Evolutionary conservation across 2,797 vertebrate species (phyloP), one percentile per base, ranked within the genome.

Genomic region (Sebastes hubbsi): DNA sequence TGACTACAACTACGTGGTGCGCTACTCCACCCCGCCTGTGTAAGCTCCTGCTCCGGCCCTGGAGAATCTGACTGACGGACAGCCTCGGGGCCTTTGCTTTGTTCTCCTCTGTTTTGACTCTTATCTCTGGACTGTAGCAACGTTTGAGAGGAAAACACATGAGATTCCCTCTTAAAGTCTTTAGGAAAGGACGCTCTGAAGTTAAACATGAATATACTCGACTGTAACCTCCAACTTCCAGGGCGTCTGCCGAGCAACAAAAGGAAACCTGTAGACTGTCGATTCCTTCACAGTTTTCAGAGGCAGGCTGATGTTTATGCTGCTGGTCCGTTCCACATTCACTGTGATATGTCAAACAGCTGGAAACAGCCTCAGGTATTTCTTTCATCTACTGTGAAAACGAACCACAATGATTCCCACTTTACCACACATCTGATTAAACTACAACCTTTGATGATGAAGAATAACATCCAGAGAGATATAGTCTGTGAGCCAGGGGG

Each of bases 1-100:
- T 0, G 97, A 99, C 92, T 98, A 98, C 94, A 97, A 98, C 92
- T 96, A 96, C 0, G 97, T 99, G 85, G 90, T 98, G 82, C 97
- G 97, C 90, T 98, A 98, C 94, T 97, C 97, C 0, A 94, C 96
- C 54, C 97, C 97, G 2, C 97, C 97, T 0, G 96, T 98, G 88
- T 98, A 96, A 76, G 64, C 25, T 54, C 62, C 59, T 4, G 22
- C 80, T 60, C 56, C 2, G 5, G 18, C 65, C 65, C 72, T 22
- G 54, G 78, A 87, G 72, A 76, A 71, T 52, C 42, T 46, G 42
- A 46, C 85, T 70, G 65, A 78, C 77, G 34, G 80, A 76, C 70
- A 65, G 72, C 75, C 78, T 75, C 25, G 16, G 83, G 74, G 71
- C 73, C 72, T 74, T 69, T 42, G 69, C 86, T 82, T 76, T 79